phyloP scores from a whole-genome alignment of 1,140 invertebrate genomes.

The Drosophila orena region DNA sequence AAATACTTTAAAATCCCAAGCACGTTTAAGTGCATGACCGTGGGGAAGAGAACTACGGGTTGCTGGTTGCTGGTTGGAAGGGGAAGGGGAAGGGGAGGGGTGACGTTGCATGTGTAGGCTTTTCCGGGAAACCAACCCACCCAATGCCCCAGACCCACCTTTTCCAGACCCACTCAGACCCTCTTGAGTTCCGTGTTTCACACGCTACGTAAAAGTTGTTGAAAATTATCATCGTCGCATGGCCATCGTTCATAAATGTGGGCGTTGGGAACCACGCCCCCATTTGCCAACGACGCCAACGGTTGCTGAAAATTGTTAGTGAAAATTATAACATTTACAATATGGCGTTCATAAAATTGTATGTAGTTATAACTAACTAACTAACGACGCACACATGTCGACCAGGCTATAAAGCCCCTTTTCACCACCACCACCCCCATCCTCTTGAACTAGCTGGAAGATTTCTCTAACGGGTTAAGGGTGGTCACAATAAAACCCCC shows the following conservation, averaged over 20 bases:
- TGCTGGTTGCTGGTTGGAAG: no score
- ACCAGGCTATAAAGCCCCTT: neutral
- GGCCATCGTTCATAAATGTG: slow-evolving; percentile 35
- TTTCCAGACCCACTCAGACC: slow-evolving; percentile 1
- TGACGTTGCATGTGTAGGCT: slow-evolving; percentile 34
- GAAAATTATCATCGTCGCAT: slow-evolving; percentile 71
- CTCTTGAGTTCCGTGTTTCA: slow-evolving; percentile 31
- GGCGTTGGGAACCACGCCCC: neutral
- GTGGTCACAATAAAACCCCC: neutral
- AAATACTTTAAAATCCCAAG: slow-evolving; percentile 72
- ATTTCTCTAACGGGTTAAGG: slow-evolving; percentile 26
- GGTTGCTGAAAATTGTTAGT: slow-evolving; percentile 70
- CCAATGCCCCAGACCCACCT: neutral
- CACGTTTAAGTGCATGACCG: slow-evolving; percentile 73
- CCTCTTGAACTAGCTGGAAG: slow-evolving; percentile 17
- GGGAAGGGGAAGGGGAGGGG: neutral
- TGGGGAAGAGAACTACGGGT: neutral
- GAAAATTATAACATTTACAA: slow-evolving; percentile 83
- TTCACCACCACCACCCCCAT: neutral
- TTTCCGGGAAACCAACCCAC: neutral
- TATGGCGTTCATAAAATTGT: slow-evolving; percentile 78
- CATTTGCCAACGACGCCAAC: slow-evolving; percentile 5
- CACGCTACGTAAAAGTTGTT: slow-evolving; percentile 69
- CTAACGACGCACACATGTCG: slow-evolving; percentile 74
- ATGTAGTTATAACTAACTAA: slow-evolving; percentile 83